phyloP scores from a whole-genome alignment of 2,797 vertebrate genomes.

The Miichthys miiuy region DNA sequence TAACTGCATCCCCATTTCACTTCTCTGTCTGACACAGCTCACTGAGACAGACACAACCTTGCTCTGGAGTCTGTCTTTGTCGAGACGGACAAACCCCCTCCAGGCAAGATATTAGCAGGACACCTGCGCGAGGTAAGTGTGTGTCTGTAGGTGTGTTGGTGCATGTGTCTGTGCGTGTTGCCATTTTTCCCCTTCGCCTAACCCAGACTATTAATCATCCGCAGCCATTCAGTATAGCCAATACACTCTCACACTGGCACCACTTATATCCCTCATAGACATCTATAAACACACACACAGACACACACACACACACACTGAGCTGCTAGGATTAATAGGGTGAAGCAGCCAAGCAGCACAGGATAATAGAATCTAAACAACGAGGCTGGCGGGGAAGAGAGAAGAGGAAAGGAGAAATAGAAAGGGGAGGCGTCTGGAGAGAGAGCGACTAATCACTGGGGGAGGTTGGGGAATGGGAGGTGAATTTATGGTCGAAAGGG shows the following conservation, averaged over 20 bases:
- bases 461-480: constrained; percentile 25
- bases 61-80: constrained; percentile 15
- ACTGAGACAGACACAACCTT: constrained; percentile 24
- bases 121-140: constrained; percentile 32
- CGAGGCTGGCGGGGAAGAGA: constrained; percentile 44
- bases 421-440: constrained; percentile 29
- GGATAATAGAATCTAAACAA: constrained; percentile 78
- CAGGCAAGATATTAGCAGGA: constrained; percentile 41
- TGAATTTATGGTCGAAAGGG: constrained; percentile 23
- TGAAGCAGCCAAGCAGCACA: constrained; percentile 65
- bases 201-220: constrained; percentile 68
- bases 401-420: constrained; percentile 38
- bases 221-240: constrained; percentile 42
- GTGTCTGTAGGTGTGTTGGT: neutral
- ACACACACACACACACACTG: constrained; percentile 31
- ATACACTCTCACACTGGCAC: constrained; percentile 42
- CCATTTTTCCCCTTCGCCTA: constrained; percentile 58
- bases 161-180: constrained; percentile 14
- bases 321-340: constrained; percentile 64
- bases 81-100: constrained; percentile 20
- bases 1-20: constrained; percentile 60
- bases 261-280: constrained; percentile 38
- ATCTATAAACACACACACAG: constrained; percentile 27
- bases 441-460: constrained; percentile 32
- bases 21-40: constrained; percentile 38